A percentile compares a stretch with the other conserved stretches of the same genome.
These are phyloP conservation scores for Cepphus grylle DNA, from an alignment of 2,113 vertebrate genomes.

Conservation along the genomic window DNA sequence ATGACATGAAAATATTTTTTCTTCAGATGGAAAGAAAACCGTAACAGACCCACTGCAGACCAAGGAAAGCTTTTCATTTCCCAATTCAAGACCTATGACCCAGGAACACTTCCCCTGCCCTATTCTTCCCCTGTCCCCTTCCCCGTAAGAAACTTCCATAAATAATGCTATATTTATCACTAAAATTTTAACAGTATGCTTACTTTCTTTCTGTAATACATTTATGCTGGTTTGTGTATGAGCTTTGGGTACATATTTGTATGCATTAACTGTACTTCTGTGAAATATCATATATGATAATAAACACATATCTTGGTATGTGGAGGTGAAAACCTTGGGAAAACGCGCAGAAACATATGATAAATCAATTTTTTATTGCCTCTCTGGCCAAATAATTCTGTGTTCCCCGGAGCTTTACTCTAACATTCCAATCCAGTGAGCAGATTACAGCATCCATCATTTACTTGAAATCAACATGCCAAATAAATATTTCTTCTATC, in stretches of 20 bases:
- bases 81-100: background rate
- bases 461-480: conserved; percentile 9
- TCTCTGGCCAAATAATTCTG: background rate
- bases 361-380: conserved; percentile 39
- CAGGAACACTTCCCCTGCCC: background rate
- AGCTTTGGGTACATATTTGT: background rate
- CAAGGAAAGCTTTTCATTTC: background rate
- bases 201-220: background rate
- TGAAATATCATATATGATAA: background rate
- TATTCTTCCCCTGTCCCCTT: background rate
- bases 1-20: background rate
- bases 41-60: background rate
- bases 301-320: background rate
- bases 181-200: background rate
- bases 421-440: conserved; percentile 1
- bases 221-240: background rate
- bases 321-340: background rate
- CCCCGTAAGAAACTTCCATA: background rate
- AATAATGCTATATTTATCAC: background rate
- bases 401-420: background rate
- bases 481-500: conserved; percentile 26
- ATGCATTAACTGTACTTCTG: background rate
- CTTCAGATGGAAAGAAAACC: background rate
- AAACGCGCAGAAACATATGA: background rate
- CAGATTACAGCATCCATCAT: conserved; percentile 29